These are phyloP conservation scores for Oreochromis niloticus DNA, from an alignment of 2,113 vertebrate species.

Conservation along the genomic window DNA sequence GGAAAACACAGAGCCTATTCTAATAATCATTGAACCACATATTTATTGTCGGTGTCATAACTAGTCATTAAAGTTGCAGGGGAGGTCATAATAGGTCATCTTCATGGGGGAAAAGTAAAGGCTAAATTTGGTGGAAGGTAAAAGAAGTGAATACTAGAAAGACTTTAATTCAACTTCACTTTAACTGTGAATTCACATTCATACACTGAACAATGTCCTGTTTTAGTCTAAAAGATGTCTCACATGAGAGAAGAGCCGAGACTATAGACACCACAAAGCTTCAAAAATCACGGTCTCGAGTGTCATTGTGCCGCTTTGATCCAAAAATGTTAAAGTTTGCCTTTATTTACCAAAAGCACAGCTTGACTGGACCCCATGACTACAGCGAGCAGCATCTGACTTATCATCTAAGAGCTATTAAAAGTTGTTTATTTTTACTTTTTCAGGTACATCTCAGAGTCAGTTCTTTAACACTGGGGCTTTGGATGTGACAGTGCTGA, in stretches of 20 bases:
- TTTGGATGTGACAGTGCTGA: constrained; percentile 26
- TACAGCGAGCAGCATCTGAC: neutral
- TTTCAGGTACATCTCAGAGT: neutral
- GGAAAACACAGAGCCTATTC: neutral
- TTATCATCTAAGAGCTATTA: constrained; percentile 5
- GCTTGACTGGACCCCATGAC: neutral
- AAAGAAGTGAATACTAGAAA: neutral
- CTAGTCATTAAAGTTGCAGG: neutral
- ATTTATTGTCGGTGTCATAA: neutral
- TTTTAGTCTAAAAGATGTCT: neutral
- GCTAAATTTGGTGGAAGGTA: neutral
- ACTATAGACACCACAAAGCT: neutral
- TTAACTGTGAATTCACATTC: neutral
- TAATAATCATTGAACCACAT: neutral
- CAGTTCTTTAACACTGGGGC: neutral
- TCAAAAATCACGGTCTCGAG: neutral
- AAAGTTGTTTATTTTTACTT: constrained; percentile 26
- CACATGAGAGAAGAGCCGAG: neutral
- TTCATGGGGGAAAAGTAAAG: neutral
- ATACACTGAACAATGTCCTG: neutral
- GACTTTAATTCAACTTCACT: neutral
- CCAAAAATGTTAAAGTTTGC: neutral
- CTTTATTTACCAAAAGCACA: neutral
- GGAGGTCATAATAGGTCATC: neutral
- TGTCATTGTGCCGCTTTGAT: neutral